phyloP scores from a whole-genome alignment of 2,797 vertebrate genomes.

The Artibeus lituratus region DNA sequence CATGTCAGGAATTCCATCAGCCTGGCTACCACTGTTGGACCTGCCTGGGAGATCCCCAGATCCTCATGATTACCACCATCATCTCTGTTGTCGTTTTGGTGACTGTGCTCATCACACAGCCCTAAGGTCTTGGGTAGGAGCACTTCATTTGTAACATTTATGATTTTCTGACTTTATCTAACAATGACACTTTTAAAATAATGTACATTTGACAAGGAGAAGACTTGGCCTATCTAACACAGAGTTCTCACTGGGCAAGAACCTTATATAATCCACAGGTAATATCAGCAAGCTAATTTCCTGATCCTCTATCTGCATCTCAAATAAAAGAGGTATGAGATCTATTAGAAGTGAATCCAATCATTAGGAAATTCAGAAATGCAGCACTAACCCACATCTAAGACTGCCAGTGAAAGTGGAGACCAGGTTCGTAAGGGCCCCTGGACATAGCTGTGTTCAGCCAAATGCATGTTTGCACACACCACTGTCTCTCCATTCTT shows the following conservation, averaged over 20 bases:
- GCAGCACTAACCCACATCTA: not conserved
- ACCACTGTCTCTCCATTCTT: not conserved
- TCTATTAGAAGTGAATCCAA: not conserved
- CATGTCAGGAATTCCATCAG: too few species aligned
- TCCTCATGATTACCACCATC: fast-evolving
- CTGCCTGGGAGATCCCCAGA: too few species aligned
- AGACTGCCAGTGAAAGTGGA: not conserved
- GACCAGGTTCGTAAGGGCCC: not conserved
- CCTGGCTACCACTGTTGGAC: too few species aligned
- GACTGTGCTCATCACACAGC: not conserved
- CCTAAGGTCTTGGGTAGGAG: not conserved
- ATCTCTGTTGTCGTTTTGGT: not conserved
- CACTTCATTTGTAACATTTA: too few species aligned
- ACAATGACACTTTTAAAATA: not conserved
- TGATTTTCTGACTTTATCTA: not conserved
- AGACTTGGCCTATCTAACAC: not conserved
- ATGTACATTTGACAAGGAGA: not conserved
- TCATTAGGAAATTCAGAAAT: not conserved
- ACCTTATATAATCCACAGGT: not conserved
- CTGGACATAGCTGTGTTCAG: too few species aligned
- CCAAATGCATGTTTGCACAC: not conserved
- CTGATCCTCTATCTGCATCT: not conserved
- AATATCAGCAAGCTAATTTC: not conserved
- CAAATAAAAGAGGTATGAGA: not conserved
- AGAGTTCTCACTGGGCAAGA: not conserved